Conservation (phyloP, 1,140 invertebrate genomes). For the Spodoptera frugiperda region DNA sequence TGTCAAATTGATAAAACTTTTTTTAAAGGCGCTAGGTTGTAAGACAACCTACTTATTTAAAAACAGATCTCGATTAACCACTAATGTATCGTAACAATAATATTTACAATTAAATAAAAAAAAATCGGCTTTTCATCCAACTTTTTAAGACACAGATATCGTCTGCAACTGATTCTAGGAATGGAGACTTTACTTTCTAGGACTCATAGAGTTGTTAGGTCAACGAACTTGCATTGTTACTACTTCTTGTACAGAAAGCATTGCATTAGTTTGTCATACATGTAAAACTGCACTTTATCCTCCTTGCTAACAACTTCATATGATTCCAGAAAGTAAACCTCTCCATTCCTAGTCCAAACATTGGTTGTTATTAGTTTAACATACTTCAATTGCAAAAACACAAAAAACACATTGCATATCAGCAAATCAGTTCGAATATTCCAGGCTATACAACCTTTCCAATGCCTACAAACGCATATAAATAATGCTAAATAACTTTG, state of each 20-base stretch:
- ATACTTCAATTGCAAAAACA: slow-evolving; percentile 40
- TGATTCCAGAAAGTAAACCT: background rate
- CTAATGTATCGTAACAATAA: slow-evolving; percentile 63
- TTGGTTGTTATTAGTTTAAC: slow-evolving; percentile 36
- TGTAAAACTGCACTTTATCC: no score
- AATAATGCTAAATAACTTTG: background rate
- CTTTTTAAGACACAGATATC: slow-evolving; percentile 38
- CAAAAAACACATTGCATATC: slow-evolving; percentile 42
- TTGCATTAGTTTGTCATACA: background rate
- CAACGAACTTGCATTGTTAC: background rate
- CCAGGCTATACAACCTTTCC: slow-evolving; percentile 7
- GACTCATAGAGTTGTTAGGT: background rate
- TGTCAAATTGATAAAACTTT: slow-evolving; percentile 58
- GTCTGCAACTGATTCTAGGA: slow-evolving; percentile 18
- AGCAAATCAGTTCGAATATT: slow-evolving; percentile 38
- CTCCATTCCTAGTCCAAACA: slow-evolving; percentile 23
- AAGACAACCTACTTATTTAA: slow-evolving; percentile 57
- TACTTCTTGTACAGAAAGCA: no score
- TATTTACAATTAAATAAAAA: slow-evolving; percentile 64
- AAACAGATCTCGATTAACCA: slow-evolving; percentile 67
- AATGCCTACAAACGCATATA: background rate
- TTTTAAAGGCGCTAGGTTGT: slow-evolving; percentile 45
- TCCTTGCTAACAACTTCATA: background rate
- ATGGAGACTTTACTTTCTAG: slow-evolving; percentile 31
- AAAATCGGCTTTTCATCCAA: slow-evolving; percentile 40